Evolutionary conservation across 2,797 vertebrate species (phyloP).

Genomic region (Enteromius fasciolatus): DNA sequence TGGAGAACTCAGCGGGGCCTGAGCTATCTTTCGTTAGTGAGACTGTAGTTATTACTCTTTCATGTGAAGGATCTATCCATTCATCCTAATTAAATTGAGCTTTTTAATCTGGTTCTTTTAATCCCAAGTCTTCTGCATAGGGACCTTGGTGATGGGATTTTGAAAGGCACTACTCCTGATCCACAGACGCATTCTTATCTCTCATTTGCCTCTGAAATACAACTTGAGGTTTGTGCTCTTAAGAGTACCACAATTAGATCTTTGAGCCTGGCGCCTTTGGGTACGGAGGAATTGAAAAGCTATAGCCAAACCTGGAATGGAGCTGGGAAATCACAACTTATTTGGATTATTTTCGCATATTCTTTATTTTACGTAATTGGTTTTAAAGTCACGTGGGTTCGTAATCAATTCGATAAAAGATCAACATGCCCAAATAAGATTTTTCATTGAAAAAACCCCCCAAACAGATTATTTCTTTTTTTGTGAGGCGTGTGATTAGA

Average conservation of each 20-base stretch:
- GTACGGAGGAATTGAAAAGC: constrained; percentile 57
- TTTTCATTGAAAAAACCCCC: constrained; percentile 12
- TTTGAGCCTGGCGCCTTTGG: constrained; percentile 65
- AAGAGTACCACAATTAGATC: constrained; percentile 71
- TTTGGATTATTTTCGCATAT: background rate
- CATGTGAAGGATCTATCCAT: constrained; percentile 82
- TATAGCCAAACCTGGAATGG: constrained; percentile 44
- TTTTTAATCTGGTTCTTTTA: constrained; percentile 85
- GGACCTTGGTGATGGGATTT: constrained; percentile 81
- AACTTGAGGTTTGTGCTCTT: constrained; percentile 77
- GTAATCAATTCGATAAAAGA: constrained; percentile 25
- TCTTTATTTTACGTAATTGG: constrained; percentile 17
- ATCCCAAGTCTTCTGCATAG: constrained; percentile 82
- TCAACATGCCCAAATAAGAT: constrained; percentile 35
- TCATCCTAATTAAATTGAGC: constrained; percentile 86
- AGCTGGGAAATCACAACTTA: constrained; percentile 9
- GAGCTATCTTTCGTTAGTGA: constrained; percentile 80
- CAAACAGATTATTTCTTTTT: constrained; percentile 36
- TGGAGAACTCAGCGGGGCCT: constrained; percentile 73
- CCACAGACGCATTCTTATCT: constrained; percentile 81
- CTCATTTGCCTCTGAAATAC: constrained; percentile 77
- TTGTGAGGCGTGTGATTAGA: constrained; percentile 42
- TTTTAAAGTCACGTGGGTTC: constrained; percentile 11
- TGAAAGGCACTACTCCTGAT: constrained; percentile 83
- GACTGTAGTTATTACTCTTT: constrained; percentile 83